Percentiles rank a stretch among this genome's conserved stretches.
phyloP scores from a whole-genome alignment of 2,113 vertebrate species.

The Rafetus swinhoei region DNA sequence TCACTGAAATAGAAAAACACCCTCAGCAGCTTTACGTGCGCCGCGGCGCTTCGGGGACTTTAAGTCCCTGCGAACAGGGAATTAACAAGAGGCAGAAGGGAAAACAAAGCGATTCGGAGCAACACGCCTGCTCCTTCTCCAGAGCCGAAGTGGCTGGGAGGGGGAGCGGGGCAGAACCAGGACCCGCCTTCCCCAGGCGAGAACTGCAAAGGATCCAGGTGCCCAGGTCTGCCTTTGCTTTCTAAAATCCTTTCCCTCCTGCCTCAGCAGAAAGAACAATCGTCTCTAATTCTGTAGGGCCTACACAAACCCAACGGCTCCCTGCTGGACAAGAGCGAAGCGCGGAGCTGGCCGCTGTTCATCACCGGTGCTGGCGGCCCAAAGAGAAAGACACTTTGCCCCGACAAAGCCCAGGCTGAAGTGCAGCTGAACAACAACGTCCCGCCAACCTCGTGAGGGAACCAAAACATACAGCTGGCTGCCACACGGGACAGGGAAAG shows the following conservation, averaged over 20 bases:
- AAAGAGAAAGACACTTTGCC: background rate
- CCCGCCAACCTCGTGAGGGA: background rate
- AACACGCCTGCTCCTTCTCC: background rate
- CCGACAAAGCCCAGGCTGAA: background rate
- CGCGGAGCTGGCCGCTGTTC: background rate
- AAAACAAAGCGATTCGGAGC: background rate
- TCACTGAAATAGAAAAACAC: background rate
- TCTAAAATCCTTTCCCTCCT: background rate
- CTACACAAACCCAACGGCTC: background rate
- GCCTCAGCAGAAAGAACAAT: background rate
- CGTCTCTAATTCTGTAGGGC: background rate
- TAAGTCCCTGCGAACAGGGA: background rate
- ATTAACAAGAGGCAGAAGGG: background rate
- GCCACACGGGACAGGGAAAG: background rate
- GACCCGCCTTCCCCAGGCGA: background rate
- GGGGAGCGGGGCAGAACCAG: too few relatives aligned
- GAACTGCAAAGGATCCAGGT: background rate
- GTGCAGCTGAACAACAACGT: background rate
- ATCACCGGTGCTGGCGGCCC: background rate
- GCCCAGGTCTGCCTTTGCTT: background rate
- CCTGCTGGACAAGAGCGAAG: background rate
- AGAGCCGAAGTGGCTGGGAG: background rate
- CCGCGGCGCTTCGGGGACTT: background rate
- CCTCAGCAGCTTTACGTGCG: background rate
- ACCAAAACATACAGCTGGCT: background rate